Conservation (phyloP, 2,888 invertebrate genomes). For the Pinctada fucata region DNA sequence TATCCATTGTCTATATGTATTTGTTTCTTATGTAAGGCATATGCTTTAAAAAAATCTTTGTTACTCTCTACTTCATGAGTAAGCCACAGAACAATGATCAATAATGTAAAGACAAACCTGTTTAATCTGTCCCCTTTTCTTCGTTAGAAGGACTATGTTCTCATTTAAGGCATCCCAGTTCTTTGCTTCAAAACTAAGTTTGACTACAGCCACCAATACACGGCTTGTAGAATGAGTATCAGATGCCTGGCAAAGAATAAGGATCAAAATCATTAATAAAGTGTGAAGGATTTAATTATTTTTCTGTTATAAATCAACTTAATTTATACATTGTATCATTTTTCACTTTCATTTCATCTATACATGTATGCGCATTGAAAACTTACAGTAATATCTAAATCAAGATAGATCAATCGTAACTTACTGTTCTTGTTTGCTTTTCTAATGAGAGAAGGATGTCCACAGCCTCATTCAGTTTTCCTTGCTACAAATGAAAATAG, state of each 20-base stretch:
- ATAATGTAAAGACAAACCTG: slow-evolving; percentile 63
- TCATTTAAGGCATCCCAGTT: slow-evolving; percentile 97
- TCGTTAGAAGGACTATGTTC: slow-evolving; percentile 92
- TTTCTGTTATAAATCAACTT: neutral
- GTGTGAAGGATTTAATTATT: neutral
- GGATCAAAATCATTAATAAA: too few species aligned
- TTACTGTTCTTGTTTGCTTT: slow-evolving; percentile 95
- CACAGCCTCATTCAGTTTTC: slow-evolving; percentile 94
- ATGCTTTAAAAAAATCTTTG: too few species aligned
- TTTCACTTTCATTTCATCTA: too few species aligned
- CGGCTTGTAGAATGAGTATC: slow-evolving; percentile 97
- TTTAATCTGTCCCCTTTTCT: slow-evolving; percentile 96
- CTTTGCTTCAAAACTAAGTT: slow-evolving; percentile 90
- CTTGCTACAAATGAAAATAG: slow-evolving; percentile 79
- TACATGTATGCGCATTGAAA: too few species aligned
- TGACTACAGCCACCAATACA: slow-evolving; percentile 93
- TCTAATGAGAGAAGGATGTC: slow-evolving; percentile 94
- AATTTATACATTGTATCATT: neutral
- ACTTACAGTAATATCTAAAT: too few species aligned
- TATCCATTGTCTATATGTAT: too few species aligned
- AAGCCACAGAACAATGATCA: too few species aligned
- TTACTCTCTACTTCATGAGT: too few species aligned
- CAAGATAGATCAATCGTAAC: slow-evolving; percentile 50
- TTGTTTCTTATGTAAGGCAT: too few species aligned
- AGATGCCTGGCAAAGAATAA: slow-evolving; percentile 83